Evolutionary conservation across 1,140 invertebrate species (phyloP).

Genomic region (Cephus cinctus): DNA sequence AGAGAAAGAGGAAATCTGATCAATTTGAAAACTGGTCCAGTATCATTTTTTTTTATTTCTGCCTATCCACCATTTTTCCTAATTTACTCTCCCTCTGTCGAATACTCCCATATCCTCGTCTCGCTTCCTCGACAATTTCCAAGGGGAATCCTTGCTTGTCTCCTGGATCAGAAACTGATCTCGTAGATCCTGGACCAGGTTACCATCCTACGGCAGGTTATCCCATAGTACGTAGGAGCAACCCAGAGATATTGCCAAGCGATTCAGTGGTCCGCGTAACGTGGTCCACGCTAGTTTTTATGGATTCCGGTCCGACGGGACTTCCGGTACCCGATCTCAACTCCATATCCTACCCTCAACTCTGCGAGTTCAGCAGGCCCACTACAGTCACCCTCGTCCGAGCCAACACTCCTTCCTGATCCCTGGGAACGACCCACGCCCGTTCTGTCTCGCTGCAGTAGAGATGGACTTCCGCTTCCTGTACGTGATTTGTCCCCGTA

Average conservation of each 20-base stretch:
- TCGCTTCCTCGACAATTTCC: too few species aligned
- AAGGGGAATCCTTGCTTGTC: too few species aligned
- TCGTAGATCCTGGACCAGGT: too few species aligned
- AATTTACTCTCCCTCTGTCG: too few species aligned
- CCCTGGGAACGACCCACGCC: slow-evolving; percentile 14
- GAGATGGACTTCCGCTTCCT: slow-evolving; percentile 34
- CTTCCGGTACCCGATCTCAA: slow-evolving; percentile 37
- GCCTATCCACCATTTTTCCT: too few species aligned
- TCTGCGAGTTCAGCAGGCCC: too few species aligned
- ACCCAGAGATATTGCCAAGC: not conserved
- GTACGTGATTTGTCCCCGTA: slow-evolving; percentile 22
- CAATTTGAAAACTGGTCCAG: too few species aligned
- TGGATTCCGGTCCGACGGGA: slow-evolving; percentile 36
- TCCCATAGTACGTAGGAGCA: too few species aligned
- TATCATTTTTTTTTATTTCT: too few species aligned
- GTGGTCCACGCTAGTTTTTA: slow-evolving; percentile 38
- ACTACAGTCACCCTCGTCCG: slow-evolving; percentile 17
- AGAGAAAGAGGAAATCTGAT: slow-evolving; percentile 7
- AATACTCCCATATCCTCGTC: too few species aligned
- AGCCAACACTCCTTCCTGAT: slow-evolving; percentile 19
- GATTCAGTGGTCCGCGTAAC: not conserved
- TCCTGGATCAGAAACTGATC: too few species aligned
- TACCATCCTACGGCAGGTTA: too few species aligned
- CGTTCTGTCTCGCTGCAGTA: slow-evolving; percentile 13
- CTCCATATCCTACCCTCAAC: slow-evolving; percentile 18